Evolutionary conservation across 2,113 vertebrate genomes (phyloP), one percentile per base, ranked within the genome.

Genomic region (Sprattus sprattus): DNA sequence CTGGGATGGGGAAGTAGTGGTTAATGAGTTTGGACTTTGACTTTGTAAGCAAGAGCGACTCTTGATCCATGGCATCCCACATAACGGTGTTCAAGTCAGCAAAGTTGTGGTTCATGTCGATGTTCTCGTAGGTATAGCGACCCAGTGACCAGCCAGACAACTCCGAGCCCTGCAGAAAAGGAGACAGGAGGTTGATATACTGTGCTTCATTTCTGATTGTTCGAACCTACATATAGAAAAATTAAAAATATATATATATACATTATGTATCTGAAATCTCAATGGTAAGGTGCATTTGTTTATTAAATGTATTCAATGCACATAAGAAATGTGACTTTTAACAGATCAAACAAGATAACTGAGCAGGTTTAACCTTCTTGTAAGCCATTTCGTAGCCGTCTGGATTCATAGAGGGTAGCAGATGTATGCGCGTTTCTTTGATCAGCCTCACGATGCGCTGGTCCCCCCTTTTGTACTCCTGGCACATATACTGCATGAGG

Each of bases 71-170:
- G 0, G 97, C 97, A 0, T 93, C 95, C 98, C 98, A 99, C 88
- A 98, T 95, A 0, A 91, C 94, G 0, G 96, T 96, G 87, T 98
- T 97, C 87, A 99, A 94, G 89, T 99, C 97, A 0, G 98, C 97
- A 45, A 98, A 99, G 86, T 99, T 98, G 90, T 96, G 95, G 82
- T 97, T 98, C 94, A 98, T 96, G 91, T 99, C 97, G 0, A 97
- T 97, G 22, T 97, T 97, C 85, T 99, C 97, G 87, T 98, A 97
- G 0, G 95, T 98, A 95, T 96, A 97, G 44, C 98, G 96, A 1
- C 98, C 97, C 87, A 96, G 82, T 0, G 95, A 95, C 97, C 98
- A 99, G 44, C 96, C 97, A 1, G 96, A 94, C 84, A 99, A 89
- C 89, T 99, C 97, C 0, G 98, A 99, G 85, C 98, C 97, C 98